Percentiles rank a stretch among this genome's conserved stretches.
Evolutionary conservation across 1,140 invertebrate species (phyloP).

Genomic region (Aphaenogaster ashmeadi): DNA sequence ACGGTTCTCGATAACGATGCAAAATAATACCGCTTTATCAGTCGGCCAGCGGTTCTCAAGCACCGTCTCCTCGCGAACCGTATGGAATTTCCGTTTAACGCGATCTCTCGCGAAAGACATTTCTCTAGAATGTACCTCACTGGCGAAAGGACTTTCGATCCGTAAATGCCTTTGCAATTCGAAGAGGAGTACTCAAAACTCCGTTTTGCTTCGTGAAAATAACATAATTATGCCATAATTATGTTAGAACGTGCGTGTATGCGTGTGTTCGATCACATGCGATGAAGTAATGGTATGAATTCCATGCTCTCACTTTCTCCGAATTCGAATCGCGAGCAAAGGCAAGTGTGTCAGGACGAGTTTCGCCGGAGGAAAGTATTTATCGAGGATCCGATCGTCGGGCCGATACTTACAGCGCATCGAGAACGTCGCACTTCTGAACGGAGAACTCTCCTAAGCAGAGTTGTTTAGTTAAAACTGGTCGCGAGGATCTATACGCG

Average conservation of each 20-base stretch:
- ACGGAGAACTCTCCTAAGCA: not conserved
- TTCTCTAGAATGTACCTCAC: not conserved
- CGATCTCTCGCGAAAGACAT: not conserved
- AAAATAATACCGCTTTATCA: slow-evolving; percentile 77
- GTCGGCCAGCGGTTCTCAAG: slow-evolving; percentile 58
- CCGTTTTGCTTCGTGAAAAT: not conserved
- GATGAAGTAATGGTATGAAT: slow-evolving; percentile 27
- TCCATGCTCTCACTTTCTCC: slow-evolving; percentile 32
- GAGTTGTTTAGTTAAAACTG: not conserved
- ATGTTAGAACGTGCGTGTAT: not conserved
- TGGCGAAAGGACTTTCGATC: not conserved
- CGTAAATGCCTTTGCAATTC: slow-evolving; percentile 18
- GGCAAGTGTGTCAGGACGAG: not conserved
- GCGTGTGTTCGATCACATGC: not conserved
- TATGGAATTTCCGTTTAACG: not conserved
- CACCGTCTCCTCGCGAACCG: not conserved
- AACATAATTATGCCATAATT: not conserved
- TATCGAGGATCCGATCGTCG: not conserved
- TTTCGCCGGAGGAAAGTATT: slow-evolving; percentile 23
- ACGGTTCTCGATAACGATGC: slow-evolving; percentile 69
- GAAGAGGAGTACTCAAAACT: not conserved
- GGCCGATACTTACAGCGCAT: not conserved
- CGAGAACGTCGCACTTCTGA: not conserved
- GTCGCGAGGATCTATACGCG: not conserved
- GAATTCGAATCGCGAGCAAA: slow-evolving; percentile 41